These are phyloP conservation scores for Chrysodeixis includens DNA, from an alignment of 2,888 invertebrate genomes.

Conservation along the genomic window DNA sequence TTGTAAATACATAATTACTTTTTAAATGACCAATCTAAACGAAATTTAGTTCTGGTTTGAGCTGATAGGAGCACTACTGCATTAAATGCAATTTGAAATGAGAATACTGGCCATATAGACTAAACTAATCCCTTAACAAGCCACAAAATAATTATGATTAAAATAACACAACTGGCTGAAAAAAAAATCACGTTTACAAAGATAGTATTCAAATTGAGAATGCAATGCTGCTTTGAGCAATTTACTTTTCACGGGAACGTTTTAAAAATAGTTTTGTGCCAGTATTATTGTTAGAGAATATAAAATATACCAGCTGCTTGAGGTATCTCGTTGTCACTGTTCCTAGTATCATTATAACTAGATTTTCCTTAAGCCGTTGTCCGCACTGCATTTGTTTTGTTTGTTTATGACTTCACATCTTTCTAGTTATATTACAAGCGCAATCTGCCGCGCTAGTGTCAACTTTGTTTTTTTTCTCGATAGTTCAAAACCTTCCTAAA, in stretches of 20 bases:
- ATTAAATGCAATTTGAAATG: slow-evolving; percentile 30
- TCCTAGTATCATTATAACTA: neutral
- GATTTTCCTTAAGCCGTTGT: neutral
- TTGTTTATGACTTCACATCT: too few relatives aligned
- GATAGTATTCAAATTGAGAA: neutral
- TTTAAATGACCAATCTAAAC: slow-evolving; percentile 35
- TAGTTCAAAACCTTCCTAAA: too few relatives aligned
- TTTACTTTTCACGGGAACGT: neutral
- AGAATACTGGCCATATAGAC: slow-evolving; percentile 21
- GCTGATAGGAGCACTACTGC: slow-evolving; percentile 34
- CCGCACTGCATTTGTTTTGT: too few relatives aligned
- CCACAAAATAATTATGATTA: slow-evolving; percentile 17
- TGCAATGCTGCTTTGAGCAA: neutral
- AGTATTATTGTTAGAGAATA: neutral
- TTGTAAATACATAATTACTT: slow-evolving; percentile 31
- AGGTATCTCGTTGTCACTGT: neutral
- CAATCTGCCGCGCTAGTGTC: too few relatives aligned
- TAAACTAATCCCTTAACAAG: slow-evolving; percentile 13
- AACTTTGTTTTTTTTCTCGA: too few relatives aligned
- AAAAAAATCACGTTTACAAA: neutral
- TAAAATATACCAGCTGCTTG: neutral
- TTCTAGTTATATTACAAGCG: too few relatives aligned
- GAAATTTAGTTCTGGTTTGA: slow-evolving; percentile 27
- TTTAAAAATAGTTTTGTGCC: slow-evolving; percentile 4
- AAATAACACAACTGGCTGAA: neutral